Evolutionary conservation across 92 coral and sea anemone genomes (phyloP), one percentile per base, ranked within the genome.

Genomic region (Siderastrea siderea): DNA sequence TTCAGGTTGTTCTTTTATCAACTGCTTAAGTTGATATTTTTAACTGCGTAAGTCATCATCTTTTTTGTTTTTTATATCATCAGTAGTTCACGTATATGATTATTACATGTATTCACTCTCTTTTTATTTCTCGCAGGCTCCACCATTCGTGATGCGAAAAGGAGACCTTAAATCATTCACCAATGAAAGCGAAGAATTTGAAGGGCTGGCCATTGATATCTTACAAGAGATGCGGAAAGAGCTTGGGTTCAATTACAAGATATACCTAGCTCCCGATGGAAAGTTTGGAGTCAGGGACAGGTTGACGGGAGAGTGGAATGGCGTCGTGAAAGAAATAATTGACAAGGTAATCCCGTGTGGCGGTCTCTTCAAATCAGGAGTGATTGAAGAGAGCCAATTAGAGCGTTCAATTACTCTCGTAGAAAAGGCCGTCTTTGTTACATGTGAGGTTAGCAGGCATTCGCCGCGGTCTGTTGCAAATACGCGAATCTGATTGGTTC

Each of bases 101-200:
- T 26, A 26, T 26, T 26, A 26, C 38, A 26, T 26, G 38, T 26
- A 26, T 26, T 26, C 38, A 26, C 38, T 26, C 38, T 26, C 38
- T 26, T 26, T 5, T 48, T 19, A 58, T 77, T 46, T 43, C 55
- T 61, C 13, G 7, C 53, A 92, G 95, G 95, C 95, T 52, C 95
- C 95, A 19, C 96, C 96, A 7, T 93, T 93, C 47, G 94, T 93
- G 14, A 93, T 93, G 94, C 5, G 13, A 61, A 93, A 79, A 72
- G 45, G 48, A 12, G 49, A 58, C 19, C 38, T 14, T 4, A 48
- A 51, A 15, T 64, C 84, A 0, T 43, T 44, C 1, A 59, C 80
- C 47, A 85, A 85, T n/a, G 53, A 65, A 53, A 81, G 87, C 2
- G 44, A 78, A 44, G 85, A 84, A 44, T 91, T 82, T 68, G 96